Base-by-base conservation (phyloP, 1,140 invertebrate species). In the Drosophila subobscura region DNA sequence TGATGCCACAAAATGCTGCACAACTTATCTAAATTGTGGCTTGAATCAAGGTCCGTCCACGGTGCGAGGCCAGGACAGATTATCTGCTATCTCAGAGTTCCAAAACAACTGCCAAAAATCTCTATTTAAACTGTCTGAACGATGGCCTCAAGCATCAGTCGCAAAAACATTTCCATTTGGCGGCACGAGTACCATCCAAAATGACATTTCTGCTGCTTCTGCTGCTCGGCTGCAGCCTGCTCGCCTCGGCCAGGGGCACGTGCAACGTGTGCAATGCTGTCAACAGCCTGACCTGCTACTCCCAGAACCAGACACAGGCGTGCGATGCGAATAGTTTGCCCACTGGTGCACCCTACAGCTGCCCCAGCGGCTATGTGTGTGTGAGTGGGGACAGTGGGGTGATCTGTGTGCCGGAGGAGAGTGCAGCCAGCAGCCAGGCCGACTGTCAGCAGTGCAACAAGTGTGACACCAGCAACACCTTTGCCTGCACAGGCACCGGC, bases 281-380 rank as follows among this genome's bases (percentile, higher is more conserved):
- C 44, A 89, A 73, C 66, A 77, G 47, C 40, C 40, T 91, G 61
- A 73, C 81, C 50, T 91, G 89, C 61, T 89, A 89, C 33, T 89
- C 89, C 37, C 2, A 45, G 14, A 88, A 61, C n/a, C 68, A 90
- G 52, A 65, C 68, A 27, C 72, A 88, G 52, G 66, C 77, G 5
- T 91, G 89, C 49, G 63, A 85, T 46, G 70, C 44, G 5, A 55
- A 50, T 37, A 56, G 59, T 50, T 12, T 68, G 23, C 77, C 89
- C 49, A 83, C 47, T 16, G 72, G 54, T 6, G 23, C 33, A 1
- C 63, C 72, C 29, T 40, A 29, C 20, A 20, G n/a, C 40, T 91
- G 89, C 14, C 89, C 89, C 16, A 33, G 40, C 4, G 84, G 73
- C 42, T 79, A 83, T 46, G 63, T 83, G 14, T 90, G 89, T 29